Conservation (phyloP, 1,140 invertebrate genomes). For the Trichogramma pretiosum region DNA sequence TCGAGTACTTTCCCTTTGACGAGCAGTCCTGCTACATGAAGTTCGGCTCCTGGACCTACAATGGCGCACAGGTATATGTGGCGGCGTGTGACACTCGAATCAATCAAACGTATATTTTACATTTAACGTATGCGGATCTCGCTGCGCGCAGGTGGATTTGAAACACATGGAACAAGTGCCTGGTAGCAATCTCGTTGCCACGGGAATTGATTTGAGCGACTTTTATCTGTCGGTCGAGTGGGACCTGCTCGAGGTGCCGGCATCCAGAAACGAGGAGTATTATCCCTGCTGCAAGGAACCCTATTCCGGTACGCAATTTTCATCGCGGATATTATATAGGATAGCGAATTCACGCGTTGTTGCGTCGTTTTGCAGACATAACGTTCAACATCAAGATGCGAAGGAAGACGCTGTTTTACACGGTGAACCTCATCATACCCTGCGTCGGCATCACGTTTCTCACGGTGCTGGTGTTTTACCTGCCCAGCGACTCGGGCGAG, state of each 20-base stretch:
- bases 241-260: slow-evolving; percentile 96
- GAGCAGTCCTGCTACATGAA: slow-evolving; percentile 91
- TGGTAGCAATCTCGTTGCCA: slow-evolving; percentile 76
- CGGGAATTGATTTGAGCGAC: slow-evolving; percentile 87
- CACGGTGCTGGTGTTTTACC: slow-evolving; percentile 90
- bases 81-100: background rate
- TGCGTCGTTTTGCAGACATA: slow-evolving; percentile 62
- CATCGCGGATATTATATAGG: background rate
- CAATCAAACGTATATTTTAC: background rate
- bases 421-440: slow-evolving; percentile 83
- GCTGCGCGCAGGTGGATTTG: slow-evolving; percentile 64
- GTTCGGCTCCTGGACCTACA: slow-evolving; percentile 94
- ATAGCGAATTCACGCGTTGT: background rate
- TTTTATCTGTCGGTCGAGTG: slow-evolving; percentile 98
- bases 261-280: slow-evolving; percentile 87
- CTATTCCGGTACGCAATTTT: slow-evolving; percentile 59
- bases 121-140: background rate
- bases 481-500: slow-evolving; percentile 92
- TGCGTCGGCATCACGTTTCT: slow-evolving; percentile 88
- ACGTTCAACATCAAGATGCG: slow-evolving; percentile 94
- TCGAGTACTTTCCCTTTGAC: slow-evolving; percentile 94
- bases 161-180: slow-evolving; percentile 82
- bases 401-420: slow-evolving; percentile 85
- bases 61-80: slow-evolving; percentile 67
- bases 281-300: slow-evolving; percentile 78